These are phyloP conservation scores for Steatornis caripensis DNA, from an alignment of 2,113 vertebrate species.

Conservation along the genomic window DNA sequence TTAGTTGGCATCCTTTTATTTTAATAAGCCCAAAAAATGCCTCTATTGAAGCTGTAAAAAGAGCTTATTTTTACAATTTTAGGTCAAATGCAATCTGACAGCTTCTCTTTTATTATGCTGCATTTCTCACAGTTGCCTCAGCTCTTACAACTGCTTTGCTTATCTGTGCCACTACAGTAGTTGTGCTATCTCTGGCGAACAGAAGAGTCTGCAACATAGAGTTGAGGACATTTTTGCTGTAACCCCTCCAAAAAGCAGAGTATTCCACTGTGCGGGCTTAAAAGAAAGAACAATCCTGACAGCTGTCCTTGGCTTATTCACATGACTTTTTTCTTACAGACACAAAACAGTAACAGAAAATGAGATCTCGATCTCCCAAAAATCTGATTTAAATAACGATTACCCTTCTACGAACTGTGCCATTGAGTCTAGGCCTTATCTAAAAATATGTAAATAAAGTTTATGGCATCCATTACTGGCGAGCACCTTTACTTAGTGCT, in stretches of 20 bases:
- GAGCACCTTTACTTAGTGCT: background rate
- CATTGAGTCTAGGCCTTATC: background rate
- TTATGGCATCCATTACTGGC: background rate
- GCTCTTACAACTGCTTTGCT: background rate
- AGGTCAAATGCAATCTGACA: constrained; percentile 19
- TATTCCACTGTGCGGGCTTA: background rate
- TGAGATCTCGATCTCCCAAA: background rate
- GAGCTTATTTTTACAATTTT: background rate
- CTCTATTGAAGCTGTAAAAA: background rate
- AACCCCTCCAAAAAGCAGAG: background rate
- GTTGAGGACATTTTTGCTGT: background rate
- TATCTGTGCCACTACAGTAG: constrained; percentile 41
- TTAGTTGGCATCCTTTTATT: constrained; percentile 29
- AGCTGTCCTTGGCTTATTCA: background rate
- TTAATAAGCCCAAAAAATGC: background rate
- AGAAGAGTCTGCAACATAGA: background rate
- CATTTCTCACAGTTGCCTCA: background rate
- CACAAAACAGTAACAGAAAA: background rate
- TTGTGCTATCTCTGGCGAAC: constrained; percentile 44
- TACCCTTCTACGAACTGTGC: background rate
- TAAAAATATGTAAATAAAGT: background rate
- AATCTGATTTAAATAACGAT: background rate
- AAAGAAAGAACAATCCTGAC: background rate
- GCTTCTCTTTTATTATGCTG: background rate
- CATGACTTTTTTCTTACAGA: background rate